phyloP scores from a whole-genome alignment of 35 echinoderm and acorn worm genomes.

The Strongylocentrotus purpuratus region DNA sequence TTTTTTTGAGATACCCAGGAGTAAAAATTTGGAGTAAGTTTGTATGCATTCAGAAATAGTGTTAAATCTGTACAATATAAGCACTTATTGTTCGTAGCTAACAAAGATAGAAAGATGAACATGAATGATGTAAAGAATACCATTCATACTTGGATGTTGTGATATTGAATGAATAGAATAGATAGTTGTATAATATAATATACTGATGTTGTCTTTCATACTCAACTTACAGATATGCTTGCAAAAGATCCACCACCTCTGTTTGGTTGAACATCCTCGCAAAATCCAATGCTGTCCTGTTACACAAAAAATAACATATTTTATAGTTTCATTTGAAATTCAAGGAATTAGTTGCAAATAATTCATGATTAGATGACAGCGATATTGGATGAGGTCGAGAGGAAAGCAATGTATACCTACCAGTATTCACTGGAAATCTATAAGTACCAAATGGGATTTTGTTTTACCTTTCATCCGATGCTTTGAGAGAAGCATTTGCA shows the following conservation, averaged over 20 bases:
- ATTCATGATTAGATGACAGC: neutral
- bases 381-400: neutral
- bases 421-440: no score
- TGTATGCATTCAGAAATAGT: no score
- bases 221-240: constrained; percentile 85
- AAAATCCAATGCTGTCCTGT: constrained; percentile 85
- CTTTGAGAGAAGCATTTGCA: constrained; percentile 80
- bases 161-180: no score
- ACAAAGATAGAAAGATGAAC: no score
- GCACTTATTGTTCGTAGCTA: no score
- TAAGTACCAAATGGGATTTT: neutral
- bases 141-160: no score
- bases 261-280: constrained; percentile 80
- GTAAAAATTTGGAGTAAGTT: no score
- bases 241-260: constrained; percentile 67
- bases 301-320: neutral
- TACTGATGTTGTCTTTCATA: no score
- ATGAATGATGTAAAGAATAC: no score
- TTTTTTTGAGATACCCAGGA: no score
- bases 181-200: no score
- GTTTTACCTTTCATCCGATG: constrained; percentile 91
- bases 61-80: no score
- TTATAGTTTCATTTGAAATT: neutral
- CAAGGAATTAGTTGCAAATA: neutral
- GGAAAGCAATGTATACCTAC: neutral